Evolutionary conservation across 1,140 invertebrate species (phyloP), one percentile per base, ranked within the genome.

Genomic region (Araneus ventricosus): DNA sequence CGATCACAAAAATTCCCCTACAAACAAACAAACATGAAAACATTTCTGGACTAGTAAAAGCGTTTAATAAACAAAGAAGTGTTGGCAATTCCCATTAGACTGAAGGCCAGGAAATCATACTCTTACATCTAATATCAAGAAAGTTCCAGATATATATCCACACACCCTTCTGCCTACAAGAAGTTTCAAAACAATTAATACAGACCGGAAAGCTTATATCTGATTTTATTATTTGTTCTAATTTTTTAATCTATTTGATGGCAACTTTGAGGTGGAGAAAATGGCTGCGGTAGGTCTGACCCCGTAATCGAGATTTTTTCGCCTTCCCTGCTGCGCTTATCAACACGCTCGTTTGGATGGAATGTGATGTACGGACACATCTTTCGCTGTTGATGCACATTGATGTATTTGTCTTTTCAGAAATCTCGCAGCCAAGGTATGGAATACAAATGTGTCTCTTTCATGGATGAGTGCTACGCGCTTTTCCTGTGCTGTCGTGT

Each of bases 391-490:
- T 34, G 34, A 34, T 34, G 30, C 70, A 37, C 30, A 75, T 75
- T 75, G 70, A 30, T 34, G 20, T 20, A 27, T 34, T 75, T 75
- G 17, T 34, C 37, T 37, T 34, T 17, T 75, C 34, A 10, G 70
- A 17, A 34, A 34, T 37, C 27, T 75, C 30, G 70, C 10, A 22
- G 4, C 30, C 3, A 22, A 75, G 70, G 70, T 20, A 34, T 6
- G 6, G 70, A 75, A 75, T 75, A 75, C 70, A 75, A 75, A 75
- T 75, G 30, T 20, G 14, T 20, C 70, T 75, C 70, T 75, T 75
- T 75, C 70, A 75, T 37, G 70, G 27, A 75, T 75, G 70, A 75
- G 30, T 37, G n/a, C n/a, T 75, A 37, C 17, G 70, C 30, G 70
- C 30, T 20, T 20, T 75, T 75, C 70, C 34, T 37, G 63, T 27